Base-by-base conservation (phyloP, 1,140 invertebrate genomes). In the Pseudomyrmex sp. region DNA sequence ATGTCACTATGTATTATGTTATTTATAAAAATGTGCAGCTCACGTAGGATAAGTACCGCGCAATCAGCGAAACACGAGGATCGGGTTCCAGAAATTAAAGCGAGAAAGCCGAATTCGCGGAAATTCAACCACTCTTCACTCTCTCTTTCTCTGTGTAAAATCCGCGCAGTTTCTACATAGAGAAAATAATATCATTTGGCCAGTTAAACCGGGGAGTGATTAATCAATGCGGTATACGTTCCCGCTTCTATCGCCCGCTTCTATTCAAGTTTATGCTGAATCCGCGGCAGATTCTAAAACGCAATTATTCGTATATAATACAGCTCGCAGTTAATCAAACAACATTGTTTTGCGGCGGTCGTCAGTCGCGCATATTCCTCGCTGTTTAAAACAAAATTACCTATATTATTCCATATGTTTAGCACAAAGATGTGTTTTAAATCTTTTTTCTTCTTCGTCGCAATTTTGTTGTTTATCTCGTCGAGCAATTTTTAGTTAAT, bases 241-340 rank as follows among this genome's bases (percentile, higher is more conserved):
- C 18, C 10, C 10, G 59, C 15, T 80, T 59, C 66, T 18, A 12
- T 69, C n/a, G n/a, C 18, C 10, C 10, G 59, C 15, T 80, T 59
- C 66, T 18, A 12, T 69, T n/a, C 35, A 63, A 76, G 48, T 59
- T 20, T 20, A 20, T 35, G 35, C 13, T 15, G 26, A 77, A 66
- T 66, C 35, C 20, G 52, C 35, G 35, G 35, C 35, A 35, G 3
- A 77, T 77, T 1, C 48, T 35, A 35, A 23, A 66, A 77, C 50
- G 12, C 56, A 66, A 77, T 77, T 56, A 58, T 58, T 35, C 5
- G 20, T 44, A 54, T 15, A 48, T 44, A 68, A 66, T 46, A 68
- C 13, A 44, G 9, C 9, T 54, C 56, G 18, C 26, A 77, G 5
- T 77, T 77, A 77, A 77, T 77, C 18, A 77, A 77, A 46, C 62